Percentiles rank a stretch among this genome's conserved stretches.
Evolutionary conservation across 92 coral and sea anemone genomes (phyloP).

Genomic region (Ricordea florida): DNA sequence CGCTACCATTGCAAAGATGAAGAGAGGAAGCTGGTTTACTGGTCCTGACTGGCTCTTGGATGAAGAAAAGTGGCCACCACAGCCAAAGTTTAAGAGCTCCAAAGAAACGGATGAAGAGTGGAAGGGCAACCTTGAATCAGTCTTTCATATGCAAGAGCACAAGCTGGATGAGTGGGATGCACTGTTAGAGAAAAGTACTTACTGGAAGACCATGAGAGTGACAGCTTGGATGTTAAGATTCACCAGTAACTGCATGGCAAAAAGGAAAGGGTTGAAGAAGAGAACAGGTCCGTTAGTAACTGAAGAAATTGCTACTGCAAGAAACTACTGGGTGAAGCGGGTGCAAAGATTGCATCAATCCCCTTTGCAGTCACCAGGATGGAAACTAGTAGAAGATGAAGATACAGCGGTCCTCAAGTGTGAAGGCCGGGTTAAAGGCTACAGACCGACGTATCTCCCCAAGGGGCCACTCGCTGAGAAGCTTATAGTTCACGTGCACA

Average conservation of each 20-base stretch:
- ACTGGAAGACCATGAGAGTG: conserved; percentile 20
- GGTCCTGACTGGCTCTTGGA: conserved; percentile 39
- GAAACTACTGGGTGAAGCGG: conserved; percentile 29
- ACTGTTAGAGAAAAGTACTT: conserved; percentile 24
- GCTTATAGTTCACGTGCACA: conserved; percentile 46
- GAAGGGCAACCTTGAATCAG: background rate
- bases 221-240: conserved; percentile 36
- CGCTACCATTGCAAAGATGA: conserved; percentile 30
- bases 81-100: conserved; percentile 29
- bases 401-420: conserved; percentile 44
- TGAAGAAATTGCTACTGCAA: conserved; percentile 23
- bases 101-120: conserved; percentile 10
- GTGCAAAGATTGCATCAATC: conserved; percentile 29
- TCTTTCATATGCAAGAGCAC: background rate
- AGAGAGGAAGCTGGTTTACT: conserved; percentile 38
- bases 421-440: conserved; percentile 52
- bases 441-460: conserved; percentile 60
- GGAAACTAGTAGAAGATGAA: conserved; percentile 49
- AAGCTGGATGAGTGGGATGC: conserved; percentile 47
- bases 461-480: conserved; percentile 62
- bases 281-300: conserved; percentile 19
- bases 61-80: conserved; percentile 45
- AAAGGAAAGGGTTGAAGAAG: conserved; percentile 9
- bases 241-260: conserved; percentile 31
- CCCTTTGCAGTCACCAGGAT: conserved; percentile 39